Evolutionary conservation across 1,140 invertebrate genomes (phyloP), one percentile per base, ranked within the genome.

Genomic region (Magallana gigas): DNA sequence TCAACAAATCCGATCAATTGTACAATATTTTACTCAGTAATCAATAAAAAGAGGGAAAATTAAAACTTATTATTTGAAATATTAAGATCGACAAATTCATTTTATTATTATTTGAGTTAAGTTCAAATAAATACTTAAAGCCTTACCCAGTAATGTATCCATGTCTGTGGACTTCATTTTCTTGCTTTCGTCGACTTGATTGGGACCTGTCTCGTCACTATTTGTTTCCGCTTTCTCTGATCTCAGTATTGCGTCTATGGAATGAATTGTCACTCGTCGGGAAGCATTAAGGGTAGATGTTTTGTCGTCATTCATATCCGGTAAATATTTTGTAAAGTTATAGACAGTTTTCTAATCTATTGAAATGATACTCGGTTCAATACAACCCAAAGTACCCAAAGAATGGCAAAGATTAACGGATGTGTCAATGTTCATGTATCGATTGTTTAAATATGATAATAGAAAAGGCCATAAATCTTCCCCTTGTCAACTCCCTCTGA

Each of bases 361-460:
- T 76, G 68, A 76, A 76, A 76, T 76, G 8, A 76, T 29, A 36
- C 23, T 76, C 23, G 23, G 9, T 23, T 29, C 23, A 36, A 76
- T 36, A 76, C 68, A 76, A 76, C 68, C 68, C 68, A 23, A 29
- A 29, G 68, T 76, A 23, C 18, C 3, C 68, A 36, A 29, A 29
- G 68, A 76, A 76, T 23, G 23, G 8, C 8, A 64, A 18, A 76
- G 68, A 76, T 76, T 76, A 76, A 76, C 23, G 68, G 68, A 76
- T 76, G 68, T 76, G 68, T 76, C 68, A 76, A 76, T 76, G 68
- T 76, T 76, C 68, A 76, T 76, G 68, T 76, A 76, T 76, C 68
- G 68, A 76, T 76, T 76, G 68, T 76, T 76, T 76, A 76, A 76
- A 76, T 76, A 76, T 76, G 68, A 76, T 76, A 76, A 76, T 29